A percentile compares a stretch with the other conserved stretches of the same genome.
These are phyloP conservation scores for Leptinotarsa haldemani DNA, from an alignment of 2,888 invertebrate species.

Conservation along the genomic window DNA sequence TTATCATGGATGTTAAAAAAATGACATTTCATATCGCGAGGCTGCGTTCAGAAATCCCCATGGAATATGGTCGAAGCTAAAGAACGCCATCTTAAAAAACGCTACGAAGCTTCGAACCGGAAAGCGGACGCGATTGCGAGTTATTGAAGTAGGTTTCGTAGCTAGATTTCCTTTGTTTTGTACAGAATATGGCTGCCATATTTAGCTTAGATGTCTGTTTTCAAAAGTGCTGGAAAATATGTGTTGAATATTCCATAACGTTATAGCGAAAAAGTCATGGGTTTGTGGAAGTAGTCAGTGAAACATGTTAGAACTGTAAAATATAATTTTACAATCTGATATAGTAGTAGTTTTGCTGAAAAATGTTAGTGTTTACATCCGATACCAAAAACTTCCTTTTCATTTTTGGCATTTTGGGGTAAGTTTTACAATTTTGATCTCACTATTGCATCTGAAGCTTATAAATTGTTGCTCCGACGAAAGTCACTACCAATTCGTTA, in stretches of 20 bases:
- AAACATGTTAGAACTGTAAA: constrained; percentile 65
- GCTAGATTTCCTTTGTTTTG: constrained; percentile 77
- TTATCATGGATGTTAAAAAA: neutral
- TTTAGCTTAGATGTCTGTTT: constrained; percentile 86
- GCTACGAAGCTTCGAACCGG: constrained; percentile 48
- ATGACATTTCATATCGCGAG: neutral
- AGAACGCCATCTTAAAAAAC: neutral
- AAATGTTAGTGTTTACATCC: constrained; percentile 84
- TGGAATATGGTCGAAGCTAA: constrained; percentile 4
- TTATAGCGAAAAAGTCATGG: constrained; percentile 60
- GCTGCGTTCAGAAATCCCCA: neutral
- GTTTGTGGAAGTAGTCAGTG: constrained; percentile 62
- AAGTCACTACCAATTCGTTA: neutral
- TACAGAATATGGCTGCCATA: constrained; percentile 88
- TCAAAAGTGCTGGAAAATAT: constrained; percentile 69
- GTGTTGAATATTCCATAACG: constrained; percentile 61
- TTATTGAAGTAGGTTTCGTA: constrained; percentile 65
- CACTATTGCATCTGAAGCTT: neutral
- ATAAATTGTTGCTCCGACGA: neutral
- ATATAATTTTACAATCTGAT: constrained; percentile 62
- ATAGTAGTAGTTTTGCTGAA: constrained; percentile 64
- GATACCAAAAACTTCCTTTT: constrained; percentile 73
- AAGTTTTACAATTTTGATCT: constrained; percentile 50
- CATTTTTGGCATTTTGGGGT: constrained; percentile 74
- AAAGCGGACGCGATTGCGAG: constrained; percentile 64